These are phyloP conservation scores for Tragelaphus imberbis DNA, from an alignment of 2,113 vertebrate genomes.

Conservation along the genomic window DNA sequence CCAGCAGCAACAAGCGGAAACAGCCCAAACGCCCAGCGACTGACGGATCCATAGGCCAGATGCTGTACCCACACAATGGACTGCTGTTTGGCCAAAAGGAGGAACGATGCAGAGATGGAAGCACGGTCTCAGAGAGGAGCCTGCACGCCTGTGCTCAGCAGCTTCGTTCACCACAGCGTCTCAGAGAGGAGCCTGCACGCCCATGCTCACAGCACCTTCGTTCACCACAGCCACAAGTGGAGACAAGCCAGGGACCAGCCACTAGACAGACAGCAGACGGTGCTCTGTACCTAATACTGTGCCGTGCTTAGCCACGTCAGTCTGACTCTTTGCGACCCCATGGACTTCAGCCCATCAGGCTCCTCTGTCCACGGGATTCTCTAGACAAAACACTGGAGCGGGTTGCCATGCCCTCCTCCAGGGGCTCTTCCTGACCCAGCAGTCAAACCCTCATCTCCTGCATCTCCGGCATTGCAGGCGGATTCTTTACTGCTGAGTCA, in stretches of 20 bases:
- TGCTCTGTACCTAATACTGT: rapidly evolving
- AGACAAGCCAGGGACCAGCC: rapidly evolving
- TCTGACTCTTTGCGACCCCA: not conserved
- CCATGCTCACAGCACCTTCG: rapidly evolving
- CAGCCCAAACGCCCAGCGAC: not conserved
- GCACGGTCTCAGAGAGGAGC: not conserved
- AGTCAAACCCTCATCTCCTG: not conserved
- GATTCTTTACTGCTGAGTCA: not conserved
- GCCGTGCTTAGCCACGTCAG: rapidly evolving
- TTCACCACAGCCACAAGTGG: rapidly evolving
- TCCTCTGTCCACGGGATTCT: not conserved
- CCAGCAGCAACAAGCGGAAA: rapidly evolving
- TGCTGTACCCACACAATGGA: rapidly evolving
- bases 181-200: not conserved
- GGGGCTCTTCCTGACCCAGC: not conserved
- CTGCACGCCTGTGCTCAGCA: rapidly evolving
- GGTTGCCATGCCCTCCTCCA: not conserved
- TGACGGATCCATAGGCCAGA: rapidly evolving
- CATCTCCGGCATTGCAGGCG: not conserved
- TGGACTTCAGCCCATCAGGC: not conserved
- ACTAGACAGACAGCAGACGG: rapidly evolving
- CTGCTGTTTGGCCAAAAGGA: not conserved
- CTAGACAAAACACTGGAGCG: not conserved
- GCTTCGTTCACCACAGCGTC: rapidly evolving
- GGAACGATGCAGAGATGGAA: not conserved